Conservation (phyloP, 23 tunicate genomes). For the Phallusia fumigata region DNA sequence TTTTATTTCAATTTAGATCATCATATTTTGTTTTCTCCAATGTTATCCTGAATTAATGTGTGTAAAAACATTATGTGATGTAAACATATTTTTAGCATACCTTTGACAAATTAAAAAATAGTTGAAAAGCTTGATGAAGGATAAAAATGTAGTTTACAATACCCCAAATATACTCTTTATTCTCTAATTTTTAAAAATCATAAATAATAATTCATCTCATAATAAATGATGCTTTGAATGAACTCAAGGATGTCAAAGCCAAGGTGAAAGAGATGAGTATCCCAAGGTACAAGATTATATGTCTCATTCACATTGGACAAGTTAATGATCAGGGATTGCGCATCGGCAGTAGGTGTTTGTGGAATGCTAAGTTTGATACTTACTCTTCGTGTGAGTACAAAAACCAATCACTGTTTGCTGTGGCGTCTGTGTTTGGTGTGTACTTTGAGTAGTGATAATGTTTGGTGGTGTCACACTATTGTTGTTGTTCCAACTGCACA, state of each 20-base stretch:
- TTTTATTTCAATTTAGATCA: background rate
- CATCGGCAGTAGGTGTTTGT: slow-evolving; percentile 83
- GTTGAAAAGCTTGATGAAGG: too few relatives aligned
- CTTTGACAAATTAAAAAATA: too few relatives aligned
- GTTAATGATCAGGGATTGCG: slow-evolving; percentile 82
- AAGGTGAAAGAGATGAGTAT: slow-evolving; percentile 60
- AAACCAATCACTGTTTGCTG: slow-evolving; percentile 80
- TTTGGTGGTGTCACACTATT: too few relatives aligned
- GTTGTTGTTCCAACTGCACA: too few relatives aligned
- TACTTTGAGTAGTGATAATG: slow-evolving; percentile 62
- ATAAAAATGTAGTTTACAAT: too few relatives aligned
- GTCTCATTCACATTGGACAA: slow-evolving; percentile 85
- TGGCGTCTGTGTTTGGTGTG: slow-evolving; percentile 82
- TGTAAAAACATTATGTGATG: too few relatives aligned
- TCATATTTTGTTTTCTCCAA: background rate
- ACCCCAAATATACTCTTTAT: too few relatives aligned
- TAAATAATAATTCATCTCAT: too few relatives aligned
- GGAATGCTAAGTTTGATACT: slow-evolving; percentile 90
- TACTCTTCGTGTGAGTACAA: slow-evolving; percentile 69
- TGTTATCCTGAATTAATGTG: too few relatives aligned
- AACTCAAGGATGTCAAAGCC: slow-evolving; percentile 42
- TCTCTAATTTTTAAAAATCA: too few relatives aligned
- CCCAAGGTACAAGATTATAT: slow-evolving; percentile 86
- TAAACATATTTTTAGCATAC: too few relatives aligned
- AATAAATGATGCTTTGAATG: background rate